Percentiles rank a stretch among this genome's conserved stretches.
These are phyloP conservation scores for Apis dorsata DNA, from an alignment of 1,140 invertebrate genomes.

Conservation along the genomic window DNA sequence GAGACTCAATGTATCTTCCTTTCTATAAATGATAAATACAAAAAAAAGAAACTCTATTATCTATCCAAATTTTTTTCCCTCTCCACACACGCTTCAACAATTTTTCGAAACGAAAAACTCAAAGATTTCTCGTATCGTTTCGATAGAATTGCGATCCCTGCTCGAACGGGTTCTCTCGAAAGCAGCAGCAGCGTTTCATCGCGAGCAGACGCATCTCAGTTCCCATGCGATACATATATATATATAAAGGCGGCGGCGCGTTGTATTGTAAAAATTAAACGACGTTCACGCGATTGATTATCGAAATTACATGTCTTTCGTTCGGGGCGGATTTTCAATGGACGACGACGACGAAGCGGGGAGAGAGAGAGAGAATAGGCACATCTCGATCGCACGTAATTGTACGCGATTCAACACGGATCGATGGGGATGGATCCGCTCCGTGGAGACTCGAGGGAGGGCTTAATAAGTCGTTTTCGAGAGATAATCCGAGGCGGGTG, in stretches of 20 bases:
- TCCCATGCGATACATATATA: slow-evolving; percentile 64
- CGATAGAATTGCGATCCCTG: not conserved
- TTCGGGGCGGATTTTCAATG: slow-evolving; percentile 34
- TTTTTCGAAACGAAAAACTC: no score
- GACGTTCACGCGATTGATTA: slow-evolving; percentile 80
- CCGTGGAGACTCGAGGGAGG: slow-evolving; percentile 36
- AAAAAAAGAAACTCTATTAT: no score
- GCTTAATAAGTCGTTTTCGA: slow-evolving; percentile 79
- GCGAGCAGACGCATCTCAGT: slow-evolving; percentile 14
- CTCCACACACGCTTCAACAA: no score
- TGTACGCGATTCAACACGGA: slow-evolving; percentile 15
- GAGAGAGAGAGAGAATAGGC: slow-evolving; percentile 11
- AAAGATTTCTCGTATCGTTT: no score
- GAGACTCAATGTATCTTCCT: not conserved
- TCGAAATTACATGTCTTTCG: slow-evolving; percentile 77
- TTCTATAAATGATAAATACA: no score
- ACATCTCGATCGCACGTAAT: slow-evolving; percentile 25
- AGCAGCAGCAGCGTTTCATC: slow-evolving; percentile 5
- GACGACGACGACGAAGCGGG: slow-evolving; percentile 26
- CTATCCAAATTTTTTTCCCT: no score
- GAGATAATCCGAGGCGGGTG: slow-evolving; percentile 76
- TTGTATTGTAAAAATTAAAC: slow-evolving; percentile 80
- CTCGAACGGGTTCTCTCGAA: not conserved
- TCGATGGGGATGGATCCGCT: slow-evolving; percentile 15
- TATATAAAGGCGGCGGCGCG: slow-evolving; percentile 61